These are phyloP conservation scores for Emydocephalus ijimae DNA, from an alignment of 2,113 vertebrate species.

Conservation along the genomic window DNA sequence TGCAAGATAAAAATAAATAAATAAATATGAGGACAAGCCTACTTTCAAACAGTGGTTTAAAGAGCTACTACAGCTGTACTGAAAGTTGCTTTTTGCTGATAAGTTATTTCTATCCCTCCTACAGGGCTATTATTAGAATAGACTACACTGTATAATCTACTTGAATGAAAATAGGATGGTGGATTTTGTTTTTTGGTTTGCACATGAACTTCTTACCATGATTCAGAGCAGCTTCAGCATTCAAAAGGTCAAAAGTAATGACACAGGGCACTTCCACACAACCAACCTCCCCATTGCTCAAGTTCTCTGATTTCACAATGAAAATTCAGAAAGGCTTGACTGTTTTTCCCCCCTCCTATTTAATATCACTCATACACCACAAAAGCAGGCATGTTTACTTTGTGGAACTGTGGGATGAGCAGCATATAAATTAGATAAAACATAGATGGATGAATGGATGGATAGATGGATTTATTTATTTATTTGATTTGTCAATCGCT, in stretches of 20 bases:
- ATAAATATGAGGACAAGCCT: not conserved
- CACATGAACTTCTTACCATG: not conserved
- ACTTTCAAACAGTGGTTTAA: not conserved
- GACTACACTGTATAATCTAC: slow-evolving; percentile 1
- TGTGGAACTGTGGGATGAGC: not conserved
- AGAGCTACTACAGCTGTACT: not conserved
- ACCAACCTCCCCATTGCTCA: not conserved
- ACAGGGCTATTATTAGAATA: not conserved
- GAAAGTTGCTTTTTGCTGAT: slow-evolving; percentile 1
- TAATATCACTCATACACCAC: not conserved
- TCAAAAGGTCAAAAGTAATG: slow-evolving; percentile 9
- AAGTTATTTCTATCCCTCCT: not conserved
- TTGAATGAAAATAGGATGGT: not conserved
- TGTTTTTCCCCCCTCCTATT: not conserved
- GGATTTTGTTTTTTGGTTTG: not conserved
- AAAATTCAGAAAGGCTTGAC: not conserved
- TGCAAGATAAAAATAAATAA: not conserved
- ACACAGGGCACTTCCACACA: not conserved
- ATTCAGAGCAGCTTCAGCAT: slow-evolving; percentile 18
- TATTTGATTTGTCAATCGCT: no score
- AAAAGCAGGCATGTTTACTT: not conserved
- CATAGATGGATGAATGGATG: not conserved
- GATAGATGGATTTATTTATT: no score
- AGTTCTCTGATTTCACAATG: not conserved
- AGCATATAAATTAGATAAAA: not conserved